phyloP scores from a whole-genome alignment of 2,113 vertebrate species.

The Microtus richardsoni region DNA sequence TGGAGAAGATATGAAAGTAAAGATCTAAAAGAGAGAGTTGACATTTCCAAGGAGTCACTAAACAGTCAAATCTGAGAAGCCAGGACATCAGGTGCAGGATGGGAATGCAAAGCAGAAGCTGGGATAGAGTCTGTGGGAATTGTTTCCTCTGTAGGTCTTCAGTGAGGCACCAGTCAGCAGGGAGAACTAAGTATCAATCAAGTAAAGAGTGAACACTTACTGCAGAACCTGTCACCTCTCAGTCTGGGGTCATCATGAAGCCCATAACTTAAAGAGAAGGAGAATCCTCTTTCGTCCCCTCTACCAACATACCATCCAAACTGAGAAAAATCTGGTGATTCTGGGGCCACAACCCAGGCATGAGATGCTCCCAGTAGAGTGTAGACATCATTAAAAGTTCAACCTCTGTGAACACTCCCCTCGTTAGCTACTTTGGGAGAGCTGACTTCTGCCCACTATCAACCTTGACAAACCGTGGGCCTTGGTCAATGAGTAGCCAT shows the following conservation, averaged over 20 bases:
- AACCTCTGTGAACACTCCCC: constrained; percentile 87
- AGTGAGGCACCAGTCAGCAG: background rate
- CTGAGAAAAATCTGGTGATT: constrained; percentile 88
- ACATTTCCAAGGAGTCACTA: background rate
- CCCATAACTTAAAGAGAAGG: background rate
- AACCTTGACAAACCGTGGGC: constrained; percentile 90
- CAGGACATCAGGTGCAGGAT: background rate
- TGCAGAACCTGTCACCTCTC: background rate
- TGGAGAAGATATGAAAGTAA: background rate
- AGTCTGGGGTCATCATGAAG: background rate
- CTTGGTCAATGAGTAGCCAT: constrained; percentile 89
- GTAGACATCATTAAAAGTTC: constrained; percentile 88
- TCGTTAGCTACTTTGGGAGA: constrained; percentile 87
- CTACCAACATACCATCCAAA: constrained; percentile 81
- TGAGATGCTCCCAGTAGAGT: constrained; percentile 88
- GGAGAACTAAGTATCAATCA: background rate
- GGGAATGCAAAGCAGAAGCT: background rate
- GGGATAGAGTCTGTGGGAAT: background rate
- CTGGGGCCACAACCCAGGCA: constrained; percentile 88
- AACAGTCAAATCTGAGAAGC: background rate
- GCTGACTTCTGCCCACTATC: constrained; percentile 89
- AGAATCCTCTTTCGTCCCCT: background rate
- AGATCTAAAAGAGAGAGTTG: background rate
- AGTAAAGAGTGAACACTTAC: background rate
- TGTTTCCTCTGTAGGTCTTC: background rate